These are phyloP conservation scores for Chorisops tibialis DNA, from an alignment of 2,888 invertebrate species.

Conservation along the genomic window DNA sequence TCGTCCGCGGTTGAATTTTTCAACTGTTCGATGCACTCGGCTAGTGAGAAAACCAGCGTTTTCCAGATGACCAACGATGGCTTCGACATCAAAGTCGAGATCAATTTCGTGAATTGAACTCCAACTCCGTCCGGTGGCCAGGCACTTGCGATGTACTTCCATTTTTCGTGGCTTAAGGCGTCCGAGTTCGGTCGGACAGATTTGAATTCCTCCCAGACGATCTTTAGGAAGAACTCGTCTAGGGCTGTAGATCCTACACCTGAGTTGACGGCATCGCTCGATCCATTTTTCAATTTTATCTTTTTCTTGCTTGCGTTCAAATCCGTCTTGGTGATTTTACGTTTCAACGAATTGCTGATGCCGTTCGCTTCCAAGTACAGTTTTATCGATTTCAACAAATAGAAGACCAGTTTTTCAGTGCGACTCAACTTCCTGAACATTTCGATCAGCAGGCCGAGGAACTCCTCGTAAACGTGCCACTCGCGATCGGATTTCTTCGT, in stretches of 20 bases:
- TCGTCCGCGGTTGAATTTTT: constrained; percentile 32
- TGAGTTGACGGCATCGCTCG: neutral
- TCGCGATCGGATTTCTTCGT: constrained; percentile 37
- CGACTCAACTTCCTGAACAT: constrained; percentile 47
- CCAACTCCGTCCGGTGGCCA: constrained; percentile 47
- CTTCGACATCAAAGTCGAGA: constrained; percentile 45
- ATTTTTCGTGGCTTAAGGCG: constrained; percentile 25
- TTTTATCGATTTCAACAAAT: constrained; percentile 43
- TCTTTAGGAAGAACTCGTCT: constrained; percentile 33
- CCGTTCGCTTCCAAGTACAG: constrained; percentile 38
- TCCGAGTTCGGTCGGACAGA: neutral
- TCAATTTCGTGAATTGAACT: constrained; percentile 43
- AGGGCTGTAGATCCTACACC: neutral
- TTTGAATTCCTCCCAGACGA: constrained; percentile 37
- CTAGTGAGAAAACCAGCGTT: constrained; percentile 42
- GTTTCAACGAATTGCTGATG: constrained; percentile 34
- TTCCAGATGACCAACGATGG: constrained; percentile 50
- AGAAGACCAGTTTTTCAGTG: constrained; percentile 45
- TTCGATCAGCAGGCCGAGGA: constrained; percentile 43
- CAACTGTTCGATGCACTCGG: constrained; percentile 23
- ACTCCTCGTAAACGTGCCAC: constrained; percentile 42
- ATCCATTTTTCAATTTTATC: neutral
- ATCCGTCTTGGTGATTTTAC: constrained; percentile 32
- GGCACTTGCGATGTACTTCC: constrained; percentile 37
- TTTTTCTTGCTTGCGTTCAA: constrained; percentile 18